phyloP scores from a whole-genome alignment of 2,888 invertebrate species.

The Stegophylla sp. region DNA sequence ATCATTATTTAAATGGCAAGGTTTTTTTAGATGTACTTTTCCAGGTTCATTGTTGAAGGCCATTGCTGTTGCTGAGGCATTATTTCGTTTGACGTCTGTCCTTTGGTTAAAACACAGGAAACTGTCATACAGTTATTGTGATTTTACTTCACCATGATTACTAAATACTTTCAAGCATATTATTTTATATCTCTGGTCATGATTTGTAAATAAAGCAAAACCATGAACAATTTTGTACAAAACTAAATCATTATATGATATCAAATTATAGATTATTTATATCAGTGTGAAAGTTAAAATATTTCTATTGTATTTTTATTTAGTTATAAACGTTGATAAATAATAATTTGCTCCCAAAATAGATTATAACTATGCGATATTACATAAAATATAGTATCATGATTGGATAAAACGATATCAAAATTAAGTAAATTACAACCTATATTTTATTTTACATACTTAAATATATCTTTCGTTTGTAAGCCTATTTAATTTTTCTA shows the following conservation, averaged over 20 bases:
- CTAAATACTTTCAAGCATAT: constrained; percentile 25
- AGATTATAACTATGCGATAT: no score
- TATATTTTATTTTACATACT: no score
- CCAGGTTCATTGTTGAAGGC: constrained; percentile 36
- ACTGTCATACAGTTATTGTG: constrained; percentile 24
- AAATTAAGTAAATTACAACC: no score
- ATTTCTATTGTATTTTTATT: neutral
- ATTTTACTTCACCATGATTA: neutral
- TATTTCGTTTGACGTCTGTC: constrained; percentile 35
- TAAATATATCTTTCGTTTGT: no score
- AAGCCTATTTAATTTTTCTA: no score
- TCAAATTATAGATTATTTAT: neutral
- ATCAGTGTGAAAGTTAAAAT: neutral
- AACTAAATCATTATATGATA: neutral
- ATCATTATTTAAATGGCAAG: constrained; percentile 3
- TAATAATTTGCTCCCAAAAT: no score
- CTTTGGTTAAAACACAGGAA: constrained; percentile 30
- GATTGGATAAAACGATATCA: no score
- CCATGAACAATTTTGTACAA: neutral
- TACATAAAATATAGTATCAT: no score
- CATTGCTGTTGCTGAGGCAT: neutral
- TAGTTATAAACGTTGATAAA: no score
- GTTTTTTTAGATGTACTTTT: constrained; percentile 36
- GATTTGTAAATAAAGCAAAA: constrained; percentile 26
- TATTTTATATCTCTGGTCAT: neutral